A percentile compares a stretch with the other conserved stretches of the same genome.
Conservation (phyloP, 2,797 vertebrate species). For the Miichthys miiuy region DNA sequence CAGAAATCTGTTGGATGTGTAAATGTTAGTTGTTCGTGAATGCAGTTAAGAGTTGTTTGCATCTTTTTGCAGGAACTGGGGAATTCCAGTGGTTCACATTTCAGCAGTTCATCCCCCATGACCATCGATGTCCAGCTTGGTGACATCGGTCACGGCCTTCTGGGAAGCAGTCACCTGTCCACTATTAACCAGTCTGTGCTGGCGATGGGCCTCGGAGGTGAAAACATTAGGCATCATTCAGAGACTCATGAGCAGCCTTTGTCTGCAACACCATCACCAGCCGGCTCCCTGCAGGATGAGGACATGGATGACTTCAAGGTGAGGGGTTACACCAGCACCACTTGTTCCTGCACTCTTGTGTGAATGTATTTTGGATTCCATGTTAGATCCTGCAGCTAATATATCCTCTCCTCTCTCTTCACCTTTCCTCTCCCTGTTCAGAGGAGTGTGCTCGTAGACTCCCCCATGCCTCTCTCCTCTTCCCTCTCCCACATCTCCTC, state of each 20-base stretch:
- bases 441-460: constrained; percentile 85
- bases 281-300: constrained; percentile 90
- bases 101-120: constrained; percentile 92
- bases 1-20: not conserved
- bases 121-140: constrained; percentile 93
- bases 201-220: constrained; percentile 88
- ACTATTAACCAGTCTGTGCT: constrained; percentile 94
- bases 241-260: constrained; percentile 87
- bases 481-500: constrained; percentile 76
- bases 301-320: constrained; percentile 94
- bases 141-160: constrained; percentile 88
- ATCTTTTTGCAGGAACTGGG: constrained; percentile 86
- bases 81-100: constrained; percentile 89
- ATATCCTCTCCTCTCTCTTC: not conserved
- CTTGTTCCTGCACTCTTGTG: not conserved
- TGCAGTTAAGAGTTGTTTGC: not conserved
- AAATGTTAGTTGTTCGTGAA: not conserved
- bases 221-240: constrained; percentile 82
- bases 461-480: constrained; percentile 81
- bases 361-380: not conserved
- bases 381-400: constrained; percentile 27
- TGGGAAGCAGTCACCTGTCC: constrained; percentile 88
- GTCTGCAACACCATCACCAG: constrained; percentile 90
- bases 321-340: constrained; percentile 21
- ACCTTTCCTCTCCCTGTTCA: constrained; percentile 34